These are phyloP conservation scores for Nicator chloris DNA, from an alignment of 2,113 vertebrate species.

Conservation along the genomic window DNA sequence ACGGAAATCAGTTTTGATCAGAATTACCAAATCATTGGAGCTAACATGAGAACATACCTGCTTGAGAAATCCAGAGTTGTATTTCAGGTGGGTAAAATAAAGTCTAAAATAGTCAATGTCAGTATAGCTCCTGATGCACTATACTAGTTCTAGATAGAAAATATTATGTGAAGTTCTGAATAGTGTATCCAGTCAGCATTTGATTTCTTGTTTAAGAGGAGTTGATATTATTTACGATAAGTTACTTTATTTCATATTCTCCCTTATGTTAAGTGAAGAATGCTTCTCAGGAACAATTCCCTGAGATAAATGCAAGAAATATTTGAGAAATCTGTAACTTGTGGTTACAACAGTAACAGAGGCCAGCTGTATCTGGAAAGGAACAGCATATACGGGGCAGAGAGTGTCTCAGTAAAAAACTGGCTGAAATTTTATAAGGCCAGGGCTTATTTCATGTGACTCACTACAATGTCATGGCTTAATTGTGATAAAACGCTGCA, in stretches of 20 bases:
- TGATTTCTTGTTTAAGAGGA: not conserved
- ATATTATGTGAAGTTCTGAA: not conserved
- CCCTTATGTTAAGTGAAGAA: not conserved
- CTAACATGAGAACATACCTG: constrained; percentile 97
- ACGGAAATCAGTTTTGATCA: constrained; percentile 95
- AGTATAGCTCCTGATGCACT: not conserved
- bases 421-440: not conserved
- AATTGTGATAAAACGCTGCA: not conserved
- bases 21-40: constrained; percentile 88
- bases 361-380: not conserved
- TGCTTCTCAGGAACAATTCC: not conserved
- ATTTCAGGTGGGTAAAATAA: constrained; percentile 83
- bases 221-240: not conserved
- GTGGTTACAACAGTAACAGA: not conserved
- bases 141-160: not conserved
- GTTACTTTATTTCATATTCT: not conserved
- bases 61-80: constrained; percentile 98
- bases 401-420: not conserved
- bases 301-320: not conserved
- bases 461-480: not conserved
- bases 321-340: not conserved
- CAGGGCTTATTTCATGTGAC: not conserved
- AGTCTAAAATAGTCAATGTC: not conserved
- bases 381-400: rapidly evolving
- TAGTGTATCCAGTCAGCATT: not conserved